Evolutionary conservation across 1,140 invertebrate species (phyloP), one percentile per base, ranked within the genome.

Genomic region (Panagrolaimus sp.): DNA sequence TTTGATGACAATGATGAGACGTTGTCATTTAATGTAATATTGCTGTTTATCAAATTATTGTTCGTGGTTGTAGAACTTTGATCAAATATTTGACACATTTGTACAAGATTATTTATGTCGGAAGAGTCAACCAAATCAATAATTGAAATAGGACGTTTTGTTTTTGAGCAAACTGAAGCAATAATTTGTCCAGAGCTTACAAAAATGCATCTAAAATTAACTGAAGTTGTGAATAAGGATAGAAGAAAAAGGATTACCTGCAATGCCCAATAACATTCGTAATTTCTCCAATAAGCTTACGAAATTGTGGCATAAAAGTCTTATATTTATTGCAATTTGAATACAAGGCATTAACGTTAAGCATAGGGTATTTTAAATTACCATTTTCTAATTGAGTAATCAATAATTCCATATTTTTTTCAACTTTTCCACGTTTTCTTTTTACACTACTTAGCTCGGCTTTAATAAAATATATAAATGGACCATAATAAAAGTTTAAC

Each of bases 61-160:
- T 57, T 57, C 11, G 20, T 57, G 51, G 31, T 38, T 4, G 31
- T 4, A 38, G 31, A 38, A 38, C 51, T 57, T 11, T 57, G 20
- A 11, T 57, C 51, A n/a, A 57, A 27, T 27, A 57, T 57, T 57
- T 57, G 51, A 16, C 51, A 25, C 51, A 57, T 20, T 57, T 25
- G 27, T 57, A 57, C 27, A 20, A 57, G 51, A 20, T 57, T 57
- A 57, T 57, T 57, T 57, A 57, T 57, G 27, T 57, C 51, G 27
- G 11, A 25, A 11, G 51, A 16, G 51, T 57, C 51, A 13, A 57
- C 27, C 14, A 57, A 27, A 27, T 57, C 51, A 16, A 25, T 25
- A 25, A 57, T 25, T n/a, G 51, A 27, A 27, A 57, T 16, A n/a
- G 20, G 20, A 27, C 27, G 51, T 27, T 57, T 57, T 25, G 51